Conservation (phyloP, 1,140 invertebrate species). For the Temnothorax curvispinosus region DNA sequence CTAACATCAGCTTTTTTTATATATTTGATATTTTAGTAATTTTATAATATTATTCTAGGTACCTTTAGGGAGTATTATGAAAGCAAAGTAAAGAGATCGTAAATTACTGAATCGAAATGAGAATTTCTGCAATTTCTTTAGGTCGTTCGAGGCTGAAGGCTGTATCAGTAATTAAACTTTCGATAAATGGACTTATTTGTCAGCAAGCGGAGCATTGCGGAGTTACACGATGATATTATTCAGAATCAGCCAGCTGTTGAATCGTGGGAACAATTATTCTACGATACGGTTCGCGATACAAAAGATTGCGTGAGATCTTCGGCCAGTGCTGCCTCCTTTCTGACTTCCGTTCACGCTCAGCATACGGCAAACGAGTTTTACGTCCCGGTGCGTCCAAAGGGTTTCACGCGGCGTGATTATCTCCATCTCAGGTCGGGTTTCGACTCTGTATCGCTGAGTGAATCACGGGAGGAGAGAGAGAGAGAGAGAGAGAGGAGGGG, state of each 20-base stretch:
- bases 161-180: background rate
- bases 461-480: background rate
- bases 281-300: slow-evolving; percentile 2
- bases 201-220: background rate
- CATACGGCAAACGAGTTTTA: slow-evolving; percentile 46
- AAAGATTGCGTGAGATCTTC: slow-evolving; percentile 51
- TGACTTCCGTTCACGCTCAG: slow-evolving; percentile 46
- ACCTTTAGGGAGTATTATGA: background rate
- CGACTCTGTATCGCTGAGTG: background rate
- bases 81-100: background rate
- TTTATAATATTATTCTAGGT: background rate
- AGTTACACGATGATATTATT: slow-evolving; percentile 4
- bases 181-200: background rate
- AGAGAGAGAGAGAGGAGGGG: background rate
- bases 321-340: slow-evolving; percentile 16
- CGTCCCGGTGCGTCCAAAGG: slow-evolving; percentile 40
- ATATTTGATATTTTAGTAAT: background rate
- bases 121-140: background rate
- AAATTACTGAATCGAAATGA: background rate
- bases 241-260: background rate
- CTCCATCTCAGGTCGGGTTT: slow-evolving; percentile 6
- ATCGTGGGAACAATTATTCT: slow-evolving; percentile 53
- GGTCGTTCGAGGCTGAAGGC: background rate
- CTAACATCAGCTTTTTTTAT: background rate
- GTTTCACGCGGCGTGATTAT: slow-evolving; percentile 56